Base-by-base conservation (phyloP, 2,113 vertebrate genomes). In the Calyptomena viridis region DNA sequence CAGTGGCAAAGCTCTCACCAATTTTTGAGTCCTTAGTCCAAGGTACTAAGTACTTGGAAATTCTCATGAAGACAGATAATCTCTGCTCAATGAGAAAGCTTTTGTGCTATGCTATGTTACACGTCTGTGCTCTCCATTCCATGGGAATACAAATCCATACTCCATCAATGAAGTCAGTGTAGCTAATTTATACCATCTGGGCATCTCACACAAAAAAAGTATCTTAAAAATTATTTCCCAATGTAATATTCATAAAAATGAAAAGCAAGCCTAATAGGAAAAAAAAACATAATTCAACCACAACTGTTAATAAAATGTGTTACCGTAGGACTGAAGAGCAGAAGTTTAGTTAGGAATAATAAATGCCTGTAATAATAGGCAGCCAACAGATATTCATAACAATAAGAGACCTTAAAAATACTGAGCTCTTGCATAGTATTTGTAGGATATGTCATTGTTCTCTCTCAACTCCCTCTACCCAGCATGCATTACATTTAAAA, bases 371-470 rank as follows among this genome's bases (percentile, higher is more conserved):
- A 53, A 75, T 77, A 91, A n/a, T 66, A 77, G 52, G 39, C 50
- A 87, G 25, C 59, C 44, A 47, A 52, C 37, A 27, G 37, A 73
- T 83, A 90, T 62, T 83, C 28, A 30, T 64, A 78, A 67, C 21
- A 89, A 62, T n/a, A 85, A 90, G 20, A 55, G 23, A 79, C 53
- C 86, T 89, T 76, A 90, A 81, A 90, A 89, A 80, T 84, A 76
- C 40, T 18, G 22, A 87, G 30, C 49, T 63, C 46, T 66, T 60
- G 22, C 37, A 39, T 9, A 68, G 4, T 60, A 33, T 69, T 67
- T 73, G 52, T 72, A 82, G 42, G 20, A 76, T 68, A 35, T 1
- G 4, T 64, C 19, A 75, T 33, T 55, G 19, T 66, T 63, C 33
- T 87, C 7, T 64, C 71, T 37, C 53, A 68, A 17, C 17, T 74